Evolutionary conservation across 2,113 vertebrate species (phyloP).

Genomic region (Podarcis raffonei): DNA sequence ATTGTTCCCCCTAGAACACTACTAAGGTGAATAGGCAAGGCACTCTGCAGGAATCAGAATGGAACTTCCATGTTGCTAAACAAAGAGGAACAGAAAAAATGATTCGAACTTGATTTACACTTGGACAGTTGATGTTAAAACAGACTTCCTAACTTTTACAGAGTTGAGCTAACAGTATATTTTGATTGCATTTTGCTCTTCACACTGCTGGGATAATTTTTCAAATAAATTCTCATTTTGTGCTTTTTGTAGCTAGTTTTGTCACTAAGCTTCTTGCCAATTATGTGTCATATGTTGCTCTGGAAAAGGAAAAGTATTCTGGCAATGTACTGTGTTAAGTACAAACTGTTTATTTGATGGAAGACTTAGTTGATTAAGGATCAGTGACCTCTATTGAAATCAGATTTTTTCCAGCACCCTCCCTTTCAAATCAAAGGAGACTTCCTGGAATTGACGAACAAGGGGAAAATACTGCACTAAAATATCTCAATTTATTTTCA

Average conservation of each 20-base stretch:
- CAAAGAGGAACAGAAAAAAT: not conserved
- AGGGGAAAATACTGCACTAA: not conserved
- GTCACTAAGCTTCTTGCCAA: not conserved
- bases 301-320: not conserved
- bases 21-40: not conserved
- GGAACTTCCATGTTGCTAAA: not conserved
- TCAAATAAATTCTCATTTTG: not conserved
- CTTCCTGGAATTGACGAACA: constrained; percentile 12
- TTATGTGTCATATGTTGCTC: not conserved
- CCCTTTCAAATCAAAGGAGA: constrained; percentile 1
- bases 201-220: not conserved
- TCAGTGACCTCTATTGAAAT: not conserved
- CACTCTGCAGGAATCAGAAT: not conserved
- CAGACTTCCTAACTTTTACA: not conserved
- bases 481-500: not conserved
- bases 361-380: not conserved
- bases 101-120: not conserved
- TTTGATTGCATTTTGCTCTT: not conserved
- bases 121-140: not conserved
- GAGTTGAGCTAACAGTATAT: not conserved
- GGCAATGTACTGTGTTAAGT: not conserved
- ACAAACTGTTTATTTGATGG: not conserved
- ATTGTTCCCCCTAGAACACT: not conserved
- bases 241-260: not conserved
- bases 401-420: not conserved